phyloP scores from a whole-genome alignment of 2,888 invertebrate genomes.

The Spilosoma lubricipeda region DNA sequence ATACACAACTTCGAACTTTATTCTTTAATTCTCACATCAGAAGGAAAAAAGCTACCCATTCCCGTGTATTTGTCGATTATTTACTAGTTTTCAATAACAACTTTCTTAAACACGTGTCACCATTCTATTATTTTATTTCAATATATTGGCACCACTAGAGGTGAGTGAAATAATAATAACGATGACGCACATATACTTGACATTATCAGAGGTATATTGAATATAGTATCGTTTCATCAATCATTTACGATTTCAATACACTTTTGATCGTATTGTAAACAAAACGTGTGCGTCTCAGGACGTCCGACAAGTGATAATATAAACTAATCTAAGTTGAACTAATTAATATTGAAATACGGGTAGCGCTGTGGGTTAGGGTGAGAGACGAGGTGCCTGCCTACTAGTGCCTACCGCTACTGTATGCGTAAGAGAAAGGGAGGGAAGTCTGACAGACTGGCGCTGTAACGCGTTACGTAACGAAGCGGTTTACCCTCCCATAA shows the following conservation, averaged over 20 bases:
- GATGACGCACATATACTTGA: constrained; percentile 23
- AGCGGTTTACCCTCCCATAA: too few species aligned
- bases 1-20: background rate
- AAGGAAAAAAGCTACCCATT: background rate
- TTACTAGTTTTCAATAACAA: constrained; percentile 14
- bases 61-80: background rate
- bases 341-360: too few species aligned
- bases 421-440: too few species aligned
- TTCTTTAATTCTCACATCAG: background rate
- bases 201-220: constrained; percentile 22
- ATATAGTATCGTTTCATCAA: background rate
- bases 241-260: background rate
- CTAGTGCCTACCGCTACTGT: too few species aligned
- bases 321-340: too few species aligned
- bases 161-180: constrained; percentile 26
- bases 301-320: too few species aligned
- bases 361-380: too few species aligned
- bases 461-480: too few species aligned
- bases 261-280: background rate
- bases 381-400: too few species aligned
- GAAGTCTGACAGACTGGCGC: too few species aligned
- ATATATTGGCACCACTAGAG: constrained; percentile 29
- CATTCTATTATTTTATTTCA: constrained; percentile 15
- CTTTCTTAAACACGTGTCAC: constrained; percentile 19
- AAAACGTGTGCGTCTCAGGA: too few species aligned